Evolutionary conservation across 2,113 vertebrate species (phyloP).

Genomic region (Limanda limanda): DNA sequence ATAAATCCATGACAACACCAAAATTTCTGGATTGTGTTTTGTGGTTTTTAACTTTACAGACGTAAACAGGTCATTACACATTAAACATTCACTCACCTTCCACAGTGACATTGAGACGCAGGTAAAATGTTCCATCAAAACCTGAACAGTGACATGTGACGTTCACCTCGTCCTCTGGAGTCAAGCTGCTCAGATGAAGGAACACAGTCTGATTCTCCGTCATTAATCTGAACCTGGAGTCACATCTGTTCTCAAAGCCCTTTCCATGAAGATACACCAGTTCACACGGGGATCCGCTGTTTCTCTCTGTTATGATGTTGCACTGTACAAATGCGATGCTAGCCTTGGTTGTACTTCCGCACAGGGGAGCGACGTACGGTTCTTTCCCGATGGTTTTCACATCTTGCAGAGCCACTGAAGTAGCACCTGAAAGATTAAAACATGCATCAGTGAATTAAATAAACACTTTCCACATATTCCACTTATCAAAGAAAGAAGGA

Average conservation of each 20-base stretch:
- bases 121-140: fast-evolving
- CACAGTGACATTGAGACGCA: slow-evolving; percentile 16
- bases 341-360: not conserved
- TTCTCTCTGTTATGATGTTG: not conserved
- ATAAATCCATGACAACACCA: no score
- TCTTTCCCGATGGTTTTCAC: not conserved
- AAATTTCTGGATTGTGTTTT: no score
- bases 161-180: no score
- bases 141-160: fast-evolving
- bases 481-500: not conserved
- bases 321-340: fast-evolving
- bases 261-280: not conserved
- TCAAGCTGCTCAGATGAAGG: no score
- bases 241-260: no score
- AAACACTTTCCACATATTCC: no score
- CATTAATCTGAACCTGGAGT: no score
- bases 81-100: slow-evolving; percentile 13
- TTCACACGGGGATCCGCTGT: not conserved
- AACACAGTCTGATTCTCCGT: no score
- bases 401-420: not conserved
- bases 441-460: not conserved
- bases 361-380: not conserved
- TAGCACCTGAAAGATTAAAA: no score
- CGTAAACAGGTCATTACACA: no score
- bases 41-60: no score